Base-by-base conservation (phyloP, 2,797 vertebrate species). In the Ctenochaetus hawaiiensis region DNA sequence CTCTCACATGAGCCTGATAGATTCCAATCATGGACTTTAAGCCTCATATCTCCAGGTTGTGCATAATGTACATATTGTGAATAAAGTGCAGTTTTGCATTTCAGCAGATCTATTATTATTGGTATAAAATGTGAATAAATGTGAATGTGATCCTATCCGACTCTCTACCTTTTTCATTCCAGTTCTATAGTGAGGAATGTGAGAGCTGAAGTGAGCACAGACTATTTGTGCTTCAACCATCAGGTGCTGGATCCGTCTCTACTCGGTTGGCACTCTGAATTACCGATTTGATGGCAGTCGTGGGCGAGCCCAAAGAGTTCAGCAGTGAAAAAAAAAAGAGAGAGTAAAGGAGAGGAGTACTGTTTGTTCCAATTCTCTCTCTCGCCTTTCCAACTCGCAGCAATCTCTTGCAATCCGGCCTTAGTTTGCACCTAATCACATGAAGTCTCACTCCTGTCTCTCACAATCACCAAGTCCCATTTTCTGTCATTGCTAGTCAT, bases 401-500 rank as follows among this genome's bases (percentile, higher is more conserved):
- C 88, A 90, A 86, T 94, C 85, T 89, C 87, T 70, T 44, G 67
- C 89, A 90, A 89, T 89, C 73, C 81, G 5, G 49, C 80, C 87
- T 84, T 74, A 81, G 89, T 84, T 91, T 86, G 80, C 86, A 80
- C 86, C 84, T 87, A 91, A 94, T 93, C 92, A 91, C 81, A 73
- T 61, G 77, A 84, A 82, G 86, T 85, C 87, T 90, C 89, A 65
- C 88, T 88, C 72, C 84, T 81, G 87, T 90, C 89, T 79, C 77
- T 76, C 67, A 85, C 84, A 93, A 93, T 93, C 92, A 92, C 84
- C 61, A 16, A 75, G 74, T 81, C 81, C 68, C 85, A 89, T 92
- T 92, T 92, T 86, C 81, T 88, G 90, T 87, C 91, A 89, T 88
- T 82, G 84, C 84, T 77, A 80, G 89, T 91, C 89, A 89, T 91